Conservation (phyloP, 2,888 invertebrate species). For the Darwinula stevensoni region DNA sequence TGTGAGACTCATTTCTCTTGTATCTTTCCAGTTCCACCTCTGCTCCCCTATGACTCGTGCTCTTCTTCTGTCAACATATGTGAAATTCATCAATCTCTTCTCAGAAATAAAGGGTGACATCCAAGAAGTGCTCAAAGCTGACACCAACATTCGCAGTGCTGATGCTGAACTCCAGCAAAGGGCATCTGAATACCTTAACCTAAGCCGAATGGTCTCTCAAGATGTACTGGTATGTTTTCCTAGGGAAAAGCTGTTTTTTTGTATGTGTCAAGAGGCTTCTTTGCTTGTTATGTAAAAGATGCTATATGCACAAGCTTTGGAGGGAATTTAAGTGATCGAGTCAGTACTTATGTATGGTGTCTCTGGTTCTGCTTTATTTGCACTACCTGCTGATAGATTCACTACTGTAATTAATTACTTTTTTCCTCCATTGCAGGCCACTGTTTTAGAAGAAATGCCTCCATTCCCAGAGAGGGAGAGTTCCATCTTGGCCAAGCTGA, state of each 20-base stretch:
- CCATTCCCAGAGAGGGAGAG: constrained; percentile 97
- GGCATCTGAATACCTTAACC: constrained; percentile 85
- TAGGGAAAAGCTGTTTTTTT: neutral
- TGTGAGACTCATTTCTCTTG: too few relatives aligned
- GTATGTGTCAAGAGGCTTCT: too few relatives aligned
- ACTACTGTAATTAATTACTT: neutral
- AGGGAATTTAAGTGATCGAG: neutral
- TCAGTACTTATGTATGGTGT: constrained; percentile 3
- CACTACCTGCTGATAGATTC: constrained; percentile 3
- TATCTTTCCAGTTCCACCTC: constrained; percentile 41
- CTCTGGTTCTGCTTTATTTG: neutral
- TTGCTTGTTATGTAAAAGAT: neutral
- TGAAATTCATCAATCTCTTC: constrained; percentile 96
- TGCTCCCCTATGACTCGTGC: constrained; percentile 93
- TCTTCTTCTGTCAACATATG: constrained; percentile 81
- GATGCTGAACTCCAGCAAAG: constrained; percentile 96
- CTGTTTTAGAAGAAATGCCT: constrained; percentile 98
- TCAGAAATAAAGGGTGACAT: constrained; percentile 90
- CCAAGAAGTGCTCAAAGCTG: constrained; percentile 73
- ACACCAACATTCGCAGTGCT: constrained; percentile 83
- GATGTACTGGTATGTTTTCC: constrained; percentile 43
- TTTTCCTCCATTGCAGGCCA: constrained; percentile 27
- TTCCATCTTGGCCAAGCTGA: constrained; percentile 82
- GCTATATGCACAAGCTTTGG: neutral
- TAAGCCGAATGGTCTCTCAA: constrained; percentile 80